phyloP scores from a whole-genome alignment of 2,888 invertebrate genomes.

The Blastobasis adustella region DNA sequence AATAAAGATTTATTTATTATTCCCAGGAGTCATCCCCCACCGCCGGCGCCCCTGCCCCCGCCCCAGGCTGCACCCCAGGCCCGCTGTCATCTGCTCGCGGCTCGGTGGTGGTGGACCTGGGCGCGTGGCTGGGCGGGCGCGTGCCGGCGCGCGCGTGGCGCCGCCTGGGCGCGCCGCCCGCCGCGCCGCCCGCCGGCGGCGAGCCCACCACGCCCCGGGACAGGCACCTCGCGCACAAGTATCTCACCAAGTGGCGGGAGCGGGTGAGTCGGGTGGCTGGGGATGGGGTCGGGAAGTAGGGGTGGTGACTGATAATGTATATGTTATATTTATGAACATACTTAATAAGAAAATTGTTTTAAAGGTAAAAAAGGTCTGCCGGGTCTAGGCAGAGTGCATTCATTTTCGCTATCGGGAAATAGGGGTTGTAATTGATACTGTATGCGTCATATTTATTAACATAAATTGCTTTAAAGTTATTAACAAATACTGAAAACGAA shows the following conservation, averaged over 20 bases:
- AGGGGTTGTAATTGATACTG: too few relatives aligned
- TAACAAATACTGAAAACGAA: too few relatives aligned
- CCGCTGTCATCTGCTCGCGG: constrained; percentile 34
- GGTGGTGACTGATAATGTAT: too few relatives aligned
- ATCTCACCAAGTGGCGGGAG: constrained; percentile 56
- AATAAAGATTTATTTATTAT: too few relatives aligned
- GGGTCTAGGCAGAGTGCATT: too few relatives aligned
- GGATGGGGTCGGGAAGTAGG: too few relatives aligned
- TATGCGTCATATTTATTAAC: too few relatives aligned
- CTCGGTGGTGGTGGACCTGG: constrained; percentile 67
- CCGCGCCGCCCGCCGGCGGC: constrained; percentile 19
- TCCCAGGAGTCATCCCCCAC: constrained; percentile 6
- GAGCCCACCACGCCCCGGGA: constrained; percentile 34
- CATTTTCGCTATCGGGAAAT: too few relatives aligned
- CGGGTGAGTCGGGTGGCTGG: constrained; percentile 28
- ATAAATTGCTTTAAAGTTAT: too few relatives aligned
- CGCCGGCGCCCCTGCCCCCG: constrained; percentile 18
- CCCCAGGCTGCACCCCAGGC: constrained; percentile 24
- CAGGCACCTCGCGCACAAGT: constrained; percentile 53
- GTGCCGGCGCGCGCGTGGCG: constrained; percentile 60
- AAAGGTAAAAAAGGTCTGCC: too few relatives aligned
- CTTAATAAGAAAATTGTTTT: too few relatives aligned
- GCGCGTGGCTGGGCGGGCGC: constrained; percentile 65
- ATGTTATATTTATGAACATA: too few relatives aligned
- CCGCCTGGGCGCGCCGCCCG: constrained; percentile 31